Percentiles rank a stretch among this genome's conserved stretches.
These are phyloP conservation scores for Torymus auratus DNA, from an alignment of 2,888 invertebrate species.

Conservation along the genomic window DNA sequence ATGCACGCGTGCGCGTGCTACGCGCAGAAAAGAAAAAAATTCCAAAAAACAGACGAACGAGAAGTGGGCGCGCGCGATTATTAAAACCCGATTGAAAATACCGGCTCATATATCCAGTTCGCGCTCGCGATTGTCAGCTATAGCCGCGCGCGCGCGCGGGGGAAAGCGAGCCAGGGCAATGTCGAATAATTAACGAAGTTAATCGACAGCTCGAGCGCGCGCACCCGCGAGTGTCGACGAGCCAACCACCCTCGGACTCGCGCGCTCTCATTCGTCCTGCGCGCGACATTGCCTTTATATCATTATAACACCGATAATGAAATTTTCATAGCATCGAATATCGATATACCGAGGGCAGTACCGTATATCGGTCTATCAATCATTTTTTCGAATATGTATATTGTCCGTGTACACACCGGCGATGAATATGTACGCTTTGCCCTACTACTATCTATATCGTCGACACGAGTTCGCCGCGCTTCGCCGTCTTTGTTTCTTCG, in stretches of 20 bases:
- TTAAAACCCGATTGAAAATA: slow-evolving; percentile 66
- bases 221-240: slow-evolving; percentile 66
- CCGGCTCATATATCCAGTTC: slow-evolving; percentile 50
- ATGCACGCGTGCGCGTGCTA: too few species aligned
- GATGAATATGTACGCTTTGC: slow-evolving; percentile 23
- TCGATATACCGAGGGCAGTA: slow-evolving; percentile 64
- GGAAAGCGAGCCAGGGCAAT: slow-evolving; percentile 60
- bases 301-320: slow-evolving; percentile 72
- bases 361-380: slow-evolving; percentile 68
- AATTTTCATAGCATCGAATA: slow-evolving; percentile 72
- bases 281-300: slow-evolving; percentile 67
- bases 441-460: background rate
- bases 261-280: slow-evolving; percentile 57
- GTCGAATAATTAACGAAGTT: slow-evolving; percentile 73
- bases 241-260: slow-evolving; percentile 54
- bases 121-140: slow-evolving; percentile 45
- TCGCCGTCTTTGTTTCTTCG: slow-evolving; percentile 38
- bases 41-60: too few species aligned
- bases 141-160: slow-evolving; percentile 6
- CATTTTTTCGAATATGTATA: slow-evolving; percentile 58
- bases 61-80: background rate
- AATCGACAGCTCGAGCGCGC: slow-evolving; percentile 69
- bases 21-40: too few species aligned
- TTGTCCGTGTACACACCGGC: background rate
- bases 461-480: background rate